Evolutionary conservation across 1,140 invertebrate species (phyloP).

Genomic region (Muscidifurax raptorellus): DNA sequence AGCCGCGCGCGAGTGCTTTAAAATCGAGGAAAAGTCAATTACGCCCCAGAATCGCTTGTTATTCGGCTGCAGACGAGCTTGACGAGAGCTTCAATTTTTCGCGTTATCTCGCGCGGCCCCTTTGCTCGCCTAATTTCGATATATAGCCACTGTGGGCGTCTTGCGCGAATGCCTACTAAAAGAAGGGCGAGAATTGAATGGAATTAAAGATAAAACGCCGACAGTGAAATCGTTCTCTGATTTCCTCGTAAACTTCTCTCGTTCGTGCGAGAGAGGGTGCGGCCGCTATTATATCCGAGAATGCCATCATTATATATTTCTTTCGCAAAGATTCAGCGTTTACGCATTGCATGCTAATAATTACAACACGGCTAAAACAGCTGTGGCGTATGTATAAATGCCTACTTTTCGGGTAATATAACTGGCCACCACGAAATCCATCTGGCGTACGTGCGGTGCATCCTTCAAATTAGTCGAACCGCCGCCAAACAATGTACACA

Average conservation of each 20-base stretch:
- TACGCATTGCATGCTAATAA: conserved; percentile 3
- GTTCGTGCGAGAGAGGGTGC: too few relatives aligned
- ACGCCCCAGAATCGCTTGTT: conserved; percentile 25
- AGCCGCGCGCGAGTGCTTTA: conserved; percentile 31
- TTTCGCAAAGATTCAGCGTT: neutral
- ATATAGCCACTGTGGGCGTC: too few relatives aligned
- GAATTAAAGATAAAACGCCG: conserved; percentile 32
- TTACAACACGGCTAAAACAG: neutral
- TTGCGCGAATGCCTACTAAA: conserved; percentile 21
- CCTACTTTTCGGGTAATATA: neutral
- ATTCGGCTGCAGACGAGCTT: neutral
- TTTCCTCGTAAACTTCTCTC: neutral
- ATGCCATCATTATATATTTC: too few relatives aligned
- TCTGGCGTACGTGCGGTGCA: neutral
- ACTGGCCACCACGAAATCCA: neutral
- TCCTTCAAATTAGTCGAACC: conserved; percentile 25
- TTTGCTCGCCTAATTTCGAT: conserved; percentile 5
- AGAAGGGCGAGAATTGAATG: conserved; percentile 34
- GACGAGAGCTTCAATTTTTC: conserved; percentile 14
- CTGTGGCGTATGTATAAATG: neutral
- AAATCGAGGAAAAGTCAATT: conserved; percentile 52
- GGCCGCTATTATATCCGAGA: neutral
- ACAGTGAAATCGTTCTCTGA: conserved; percentile 31
- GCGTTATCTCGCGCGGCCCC: conserved; percentile 15
- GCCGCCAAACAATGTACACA: neutral